Evolutionary conservation across 1,140 invertebrate genomes (phyloP).

Genomic region (Drosophila grimshawi): DNA sequence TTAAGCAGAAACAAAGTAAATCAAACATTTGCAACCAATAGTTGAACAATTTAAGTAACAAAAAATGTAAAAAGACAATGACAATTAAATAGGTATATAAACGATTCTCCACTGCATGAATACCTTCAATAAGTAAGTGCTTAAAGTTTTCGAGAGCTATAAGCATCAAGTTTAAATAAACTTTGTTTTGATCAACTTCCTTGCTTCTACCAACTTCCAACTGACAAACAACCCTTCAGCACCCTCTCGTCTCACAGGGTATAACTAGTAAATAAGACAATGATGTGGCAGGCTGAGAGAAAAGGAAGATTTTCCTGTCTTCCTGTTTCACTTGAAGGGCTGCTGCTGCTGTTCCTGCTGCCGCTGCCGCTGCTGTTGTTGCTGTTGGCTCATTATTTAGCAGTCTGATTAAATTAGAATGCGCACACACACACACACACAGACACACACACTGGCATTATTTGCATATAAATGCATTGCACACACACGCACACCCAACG

Average conservation of each 20-base stretch:
- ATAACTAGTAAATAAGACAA: slow-evolving; percentile 39
- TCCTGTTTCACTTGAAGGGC: slow-evolving; percentile 27
- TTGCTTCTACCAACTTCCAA: not conserved
- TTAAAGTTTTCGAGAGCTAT: no score
- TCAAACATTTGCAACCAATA: no score
- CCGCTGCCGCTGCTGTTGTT: slow-evolving; percentile 14
- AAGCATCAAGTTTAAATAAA: not conserved
- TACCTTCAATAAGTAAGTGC: no score
- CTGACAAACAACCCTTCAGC: not conserved
- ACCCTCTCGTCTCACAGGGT: slow-evolving; percentile 11
- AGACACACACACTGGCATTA: slow-evolving; percentile 28
- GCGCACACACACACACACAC: slow-evolving; percentile 22
- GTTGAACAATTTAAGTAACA: no score
- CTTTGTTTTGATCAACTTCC: not conserved
- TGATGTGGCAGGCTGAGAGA: slow-evolving; percentile 19
- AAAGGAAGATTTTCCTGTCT: slow-evolving; percentile 8
- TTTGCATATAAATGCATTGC: slow-evolving; percentile 53
- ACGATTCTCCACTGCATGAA: no score
- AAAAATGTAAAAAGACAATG: no score
- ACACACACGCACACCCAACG: slow-evolving; percentile 43
- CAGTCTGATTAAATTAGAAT: slow-evolving; percentile 77
- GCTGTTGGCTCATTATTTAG: slow-evolving; percentile 75
- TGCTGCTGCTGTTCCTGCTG: slow-evolving; percentile 25
- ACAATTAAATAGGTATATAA: no score
- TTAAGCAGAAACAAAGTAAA: no score